Base-by-base conservation (phyloP, 2,113 vertebrate genomes). In the Leptosomus discolor region DNA sequence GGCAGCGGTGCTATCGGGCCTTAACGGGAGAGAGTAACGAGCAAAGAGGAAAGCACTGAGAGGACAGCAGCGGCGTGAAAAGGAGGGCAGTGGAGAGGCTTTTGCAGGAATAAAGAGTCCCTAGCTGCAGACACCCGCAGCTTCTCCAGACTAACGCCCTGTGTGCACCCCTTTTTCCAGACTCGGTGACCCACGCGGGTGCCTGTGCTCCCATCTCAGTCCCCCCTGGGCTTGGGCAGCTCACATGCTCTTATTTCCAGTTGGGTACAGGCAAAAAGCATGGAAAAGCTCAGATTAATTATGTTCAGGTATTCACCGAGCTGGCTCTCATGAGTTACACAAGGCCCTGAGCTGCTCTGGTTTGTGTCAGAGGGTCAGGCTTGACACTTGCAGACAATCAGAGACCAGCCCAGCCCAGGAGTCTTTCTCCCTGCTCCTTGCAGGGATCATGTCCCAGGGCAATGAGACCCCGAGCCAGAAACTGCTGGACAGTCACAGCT, bases 201-300 rank as follows among this genome's bases (percentile, higher is more conserved):
- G 65, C 15, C 11, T 1, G n/a, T 4, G 43, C 51, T 81, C 46
- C 70, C 9, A 5, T 13, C 24, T 20, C 61, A 2, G 4, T 32
- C 50, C 19, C 15, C 58, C 16, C 23, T 9, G 29, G 45, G 37
- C 58, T 20, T 2, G 37, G n/a, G 6, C 22, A 46, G 53, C 39
- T 81, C 73, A 3, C 7, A 3, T 2, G 36, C 27, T 61, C 22
- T 61, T 10, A 24, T 32, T 81, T 56, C 63, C 61, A 45, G 46
- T 3, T 26, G 9, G 3, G 23, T 37, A 39, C 8, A 0, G 5
- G 45, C 14, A 64, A 58, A 46, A 41, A 80, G 13, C 2, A 6
- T 32, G 36, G 68, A 43, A 86, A 80, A 79, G 43, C 22, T 22
- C 16, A 22, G 5, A 30, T 22, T 76, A 53, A 15, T 21, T 32